Percentiles rank a stretch among this genome's conserved stretches.
These are phyloP conservation scores for Galemys pyrenaicus DNA, from an alignment of 2,113 vertebrate species.

Conservation along the genomic window DNA sequence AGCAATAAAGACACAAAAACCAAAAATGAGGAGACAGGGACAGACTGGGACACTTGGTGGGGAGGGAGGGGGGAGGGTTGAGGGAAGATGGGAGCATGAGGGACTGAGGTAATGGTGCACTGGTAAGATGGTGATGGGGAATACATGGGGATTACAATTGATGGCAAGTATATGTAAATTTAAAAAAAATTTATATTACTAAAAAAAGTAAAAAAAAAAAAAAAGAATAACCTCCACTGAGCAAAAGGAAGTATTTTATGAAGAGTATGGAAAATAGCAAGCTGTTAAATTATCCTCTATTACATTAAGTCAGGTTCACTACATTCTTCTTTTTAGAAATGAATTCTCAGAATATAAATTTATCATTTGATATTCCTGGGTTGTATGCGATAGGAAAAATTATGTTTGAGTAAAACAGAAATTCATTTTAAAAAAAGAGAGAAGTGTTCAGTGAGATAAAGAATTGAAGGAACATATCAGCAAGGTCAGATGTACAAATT, in stretches of 20 bases:
- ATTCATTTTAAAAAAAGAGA: background rate
- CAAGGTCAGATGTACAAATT: background rate
- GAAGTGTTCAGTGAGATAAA: constrained; percentile 2
- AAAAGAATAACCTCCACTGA: background rate
- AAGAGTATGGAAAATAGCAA: background rate
- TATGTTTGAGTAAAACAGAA: background rate
- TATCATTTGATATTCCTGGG: background rate
- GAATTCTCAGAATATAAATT: constrained; percentile 5
- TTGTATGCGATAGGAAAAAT: background rate
- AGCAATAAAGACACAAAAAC: too few relatives aligned
- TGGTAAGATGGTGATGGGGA: too few relatives aligned
- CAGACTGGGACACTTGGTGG: too few relatives aligned
- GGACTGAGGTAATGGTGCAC: too few relatives aligned
- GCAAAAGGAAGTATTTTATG: constrained; percentile 7
- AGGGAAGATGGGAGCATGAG: too few relatives aligned
- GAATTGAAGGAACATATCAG: background rate
- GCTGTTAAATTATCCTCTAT: background rate
- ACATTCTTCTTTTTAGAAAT: background rate
- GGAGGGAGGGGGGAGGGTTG: too few relatives aligned
- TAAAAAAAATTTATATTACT: too few relatives aligned
- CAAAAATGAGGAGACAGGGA: too few relatives aligned
- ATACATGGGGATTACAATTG: too few relatives aligned
- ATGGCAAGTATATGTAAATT: too few relatives aligned
- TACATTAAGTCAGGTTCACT: background rate
- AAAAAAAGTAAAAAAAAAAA: too few relatives aligned